phyloP scores from a whole-genome alignment of 2,797 vertebrate species.

The Natrix natrix region DNA sequence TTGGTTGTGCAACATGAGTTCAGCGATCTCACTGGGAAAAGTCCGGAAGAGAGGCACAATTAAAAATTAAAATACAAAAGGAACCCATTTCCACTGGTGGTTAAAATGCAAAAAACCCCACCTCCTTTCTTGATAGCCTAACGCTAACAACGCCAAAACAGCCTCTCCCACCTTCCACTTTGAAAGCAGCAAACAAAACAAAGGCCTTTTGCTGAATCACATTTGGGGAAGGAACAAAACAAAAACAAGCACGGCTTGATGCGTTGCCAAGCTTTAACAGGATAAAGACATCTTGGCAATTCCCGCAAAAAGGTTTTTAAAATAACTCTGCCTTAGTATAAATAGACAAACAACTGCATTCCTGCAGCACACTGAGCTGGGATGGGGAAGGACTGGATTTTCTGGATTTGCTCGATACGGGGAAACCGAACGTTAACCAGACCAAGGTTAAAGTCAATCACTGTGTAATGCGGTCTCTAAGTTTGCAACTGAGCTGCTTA shows the following conservation, averaged over 20 bases:
- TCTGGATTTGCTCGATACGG: neutral
- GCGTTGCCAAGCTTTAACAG: neutral
- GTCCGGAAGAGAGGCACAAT: slow-evolving; percentile 11
- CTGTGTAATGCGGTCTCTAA: neutral
- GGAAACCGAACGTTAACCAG: neutral
- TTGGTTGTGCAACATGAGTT: neutral
- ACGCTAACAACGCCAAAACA: slow-evolving; percentile 39
- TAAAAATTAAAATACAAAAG: neutral
- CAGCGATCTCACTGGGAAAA: neutral
- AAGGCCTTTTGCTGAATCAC: neutral
- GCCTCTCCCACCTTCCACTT: neutral
- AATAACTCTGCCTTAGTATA: neutral
- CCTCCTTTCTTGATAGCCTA: slow-evolving; percentile 38
- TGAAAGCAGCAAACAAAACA: neutral
- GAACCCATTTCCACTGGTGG: neutral
- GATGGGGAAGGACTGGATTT: neutral
- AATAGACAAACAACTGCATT: neutral
- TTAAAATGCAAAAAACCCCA: slow-evolving; percentile 48
- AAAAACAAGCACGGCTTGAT: neutral
- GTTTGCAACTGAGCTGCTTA: neutral
- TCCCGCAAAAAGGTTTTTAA: neutral
- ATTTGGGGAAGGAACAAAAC: neutral
- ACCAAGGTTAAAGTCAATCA: neutral
- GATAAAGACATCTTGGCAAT: neutral
- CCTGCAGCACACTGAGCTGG: neutral